These are phyloP conservation scores for Orthosia cruda DNA, from an alignment of 2,888 invertebrate genomes.

Conservation along the genomic window DNA sequence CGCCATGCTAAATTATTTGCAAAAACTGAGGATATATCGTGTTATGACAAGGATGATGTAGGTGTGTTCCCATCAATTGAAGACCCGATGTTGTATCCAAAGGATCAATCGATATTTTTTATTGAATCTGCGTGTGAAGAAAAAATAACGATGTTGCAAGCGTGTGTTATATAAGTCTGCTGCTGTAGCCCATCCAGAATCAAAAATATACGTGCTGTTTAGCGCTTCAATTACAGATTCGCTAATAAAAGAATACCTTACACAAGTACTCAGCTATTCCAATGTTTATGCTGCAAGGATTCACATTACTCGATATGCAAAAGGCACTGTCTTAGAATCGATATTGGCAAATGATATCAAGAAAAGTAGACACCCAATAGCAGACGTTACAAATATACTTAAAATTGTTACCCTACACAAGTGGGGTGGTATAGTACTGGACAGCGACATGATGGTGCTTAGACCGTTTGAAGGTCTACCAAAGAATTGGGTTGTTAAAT, in stretches of 20 bases:
- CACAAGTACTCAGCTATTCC: conserved; percentile 1
- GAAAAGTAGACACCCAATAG: conserved; percentile 12
- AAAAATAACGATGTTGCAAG: conserved; percentile 24
- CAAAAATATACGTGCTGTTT: conserved; percentile 17
- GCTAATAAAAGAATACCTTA: conserved; percentile 8
- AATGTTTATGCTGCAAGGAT: conserved; percentile 14
- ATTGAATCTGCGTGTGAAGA: conserved; percentile 24
- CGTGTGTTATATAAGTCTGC: conserved; percentile 36
- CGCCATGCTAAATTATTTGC: background rate
- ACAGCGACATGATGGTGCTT: conserved; percentile 17
- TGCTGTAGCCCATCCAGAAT: conserved; percentile 11
- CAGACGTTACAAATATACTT: conserved; percentile 12
- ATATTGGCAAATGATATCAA: conserved; percentile 8
- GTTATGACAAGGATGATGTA: conserved; percentile 14
- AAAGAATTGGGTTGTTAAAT: conserved; percentile 9
- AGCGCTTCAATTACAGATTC: conserved; percentile 11
- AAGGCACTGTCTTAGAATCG: conserved; percentile 22
- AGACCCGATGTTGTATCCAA: conserved; percentile 20
- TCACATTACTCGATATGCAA: conserved; percentile 8
- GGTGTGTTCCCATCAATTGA: conserved; percentile 23
- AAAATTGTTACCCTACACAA: conserved; percentile 30
- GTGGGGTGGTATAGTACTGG: conserved; percentile 32
- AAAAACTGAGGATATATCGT: background rate
- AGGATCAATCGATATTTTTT: conserved; percentile 30
- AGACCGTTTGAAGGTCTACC: conserved; percentile 12